A percentile compares a stretch with the other conserved stretches of the same genome.
Conservation (phyloP, 2,888 invertebrate species). For the Mantis religiosa region DNA sequence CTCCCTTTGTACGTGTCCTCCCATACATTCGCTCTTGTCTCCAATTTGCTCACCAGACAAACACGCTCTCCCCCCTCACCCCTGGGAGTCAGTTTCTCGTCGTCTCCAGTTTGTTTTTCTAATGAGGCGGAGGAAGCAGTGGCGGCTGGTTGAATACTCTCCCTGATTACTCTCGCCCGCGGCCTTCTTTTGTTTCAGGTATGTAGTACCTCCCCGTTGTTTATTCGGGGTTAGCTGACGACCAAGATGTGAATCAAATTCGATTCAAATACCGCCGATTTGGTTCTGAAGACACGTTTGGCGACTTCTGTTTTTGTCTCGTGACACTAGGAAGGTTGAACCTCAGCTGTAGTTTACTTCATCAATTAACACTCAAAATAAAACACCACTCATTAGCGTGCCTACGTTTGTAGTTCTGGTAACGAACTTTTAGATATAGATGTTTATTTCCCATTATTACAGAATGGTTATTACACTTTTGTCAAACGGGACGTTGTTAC, state of each 20-base stretch:
- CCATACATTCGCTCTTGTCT: neutral
- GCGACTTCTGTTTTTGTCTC: too few species aligned
- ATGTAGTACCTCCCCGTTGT: neutral
- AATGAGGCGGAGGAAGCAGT: neutral
- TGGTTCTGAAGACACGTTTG: too few species aligned
- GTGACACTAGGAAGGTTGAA: too few species aligned
- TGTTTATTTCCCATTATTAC: too few species aligned
- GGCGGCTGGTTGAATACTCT: neutral
- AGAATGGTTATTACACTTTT: too few species aligned
- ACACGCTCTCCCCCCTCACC: neutral
- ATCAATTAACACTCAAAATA: too few species aligned
- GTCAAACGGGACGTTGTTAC: too few species aligned
- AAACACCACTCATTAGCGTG: too few species aligned
- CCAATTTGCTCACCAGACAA: neutral
- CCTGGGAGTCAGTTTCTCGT: constrained; percentile 1
- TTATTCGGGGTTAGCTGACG: neutral
- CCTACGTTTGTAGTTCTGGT: too few species aligned
- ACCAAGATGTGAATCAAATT: neutral
- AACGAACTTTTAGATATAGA: too few species aligned
- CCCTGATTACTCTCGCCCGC: neutral
- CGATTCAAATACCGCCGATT: neutral
- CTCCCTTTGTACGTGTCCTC: neutral
- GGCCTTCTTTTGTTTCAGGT: neutral
- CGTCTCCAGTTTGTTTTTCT: constrained; percentile 12
- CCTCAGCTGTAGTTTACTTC: too few species aligned